phyloP scores from a whole-genome alignment of 2,113 vertebrate genomes.

The Phrynosoma platyrhinos region DNA sequence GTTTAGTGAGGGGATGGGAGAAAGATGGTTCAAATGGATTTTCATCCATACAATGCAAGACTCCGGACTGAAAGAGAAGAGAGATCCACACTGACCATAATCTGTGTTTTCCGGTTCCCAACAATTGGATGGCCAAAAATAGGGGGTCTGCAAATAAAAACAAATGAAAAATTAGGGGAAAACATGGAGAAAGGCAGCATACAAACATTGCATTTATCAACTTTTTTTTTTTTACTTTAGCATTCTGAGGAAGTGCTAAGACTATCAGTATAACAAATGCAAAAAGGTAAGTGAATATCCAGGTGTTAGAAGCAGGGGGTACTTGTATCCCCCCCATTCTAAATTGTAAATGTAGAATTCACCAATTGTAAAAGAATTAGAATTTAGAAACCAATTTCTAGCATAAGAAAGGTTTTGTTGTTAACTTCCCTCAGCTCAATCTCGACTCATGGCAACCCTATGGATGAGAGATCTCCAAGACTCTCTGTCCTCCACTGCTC shows the following conservation, averaged over 20 bases:
- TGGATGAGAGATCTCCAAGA: too few species aligned
- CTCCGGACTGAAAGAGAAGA: constrained; percentile 56
- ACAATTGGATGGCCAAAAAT: constrained; percentile 99
- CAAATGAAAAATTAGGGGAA: constrained; percentile 45
- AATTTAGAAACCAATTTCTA: neutral
- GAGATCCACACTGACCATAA: constrained; percentile 86
- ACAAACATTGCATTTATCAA: constrained; percentile 30
- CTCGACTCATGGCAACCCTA: too few species aligned
- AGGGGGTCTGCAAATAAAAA: constrained; percentile 87
- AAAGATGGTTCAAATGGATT: constrained; percentile 36
- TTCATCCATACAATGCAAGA: constrained; percentile 45
- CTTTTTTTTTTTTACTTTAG: neutral
- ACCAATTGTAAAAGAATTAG: neutral
- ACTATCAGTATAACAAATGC: neutral
- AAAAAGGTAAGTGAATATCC: neutral
- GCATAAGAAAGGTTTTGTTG: neutral
- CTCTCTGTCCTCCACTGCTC: too few species aligned
- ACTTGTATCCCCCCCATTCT: neutral
- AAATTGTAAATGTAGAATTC: neutral
- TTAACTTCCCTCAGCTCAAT: too few species aligned
- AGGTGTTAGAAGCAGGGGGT: neutral
- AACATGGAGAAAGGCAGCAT: constrained; percentile 57
- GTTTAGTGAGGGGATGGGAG: constrained; percentile 16
- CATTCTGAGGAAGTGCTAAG: neutral
- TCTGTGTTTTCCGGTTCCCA: constrained; percentile 99